Conservation (phyloP, 2,797 vertebrate genomes). For the Gallinago nigripennis region DNA sequence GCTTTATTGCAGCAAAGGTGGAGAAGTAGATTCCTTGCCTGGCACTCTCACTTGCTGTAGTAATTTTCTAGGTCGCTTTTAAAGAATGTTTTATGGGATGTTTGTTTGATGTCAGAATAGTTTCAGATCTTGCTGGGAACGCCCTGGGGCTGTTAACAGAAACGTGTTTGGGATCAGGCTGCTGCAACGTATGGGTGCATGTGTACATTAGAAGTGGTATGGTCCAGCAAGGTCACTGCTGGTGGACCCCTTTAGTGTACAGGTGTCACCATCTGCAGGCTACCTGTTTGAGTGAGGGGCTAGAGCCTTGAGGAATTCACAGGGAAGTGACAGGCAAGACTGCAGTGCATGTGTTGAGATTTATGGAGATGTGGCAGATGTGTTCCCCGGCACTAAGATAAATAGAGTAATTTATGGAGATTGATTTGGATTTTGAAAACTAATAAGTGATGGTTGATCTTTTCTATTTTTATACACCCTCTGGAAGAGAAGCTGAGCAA, state of each 20-base stretch:
- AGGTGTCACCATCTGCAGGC: neutral
- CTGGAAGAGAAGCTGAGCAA: slow-evolving; percentile 1
- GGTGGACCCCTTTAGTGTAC: neutral
- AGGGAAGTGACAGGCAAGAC: neutral
- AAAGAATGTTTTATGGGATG: neutral
- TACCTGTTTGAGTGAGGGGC: neutral
- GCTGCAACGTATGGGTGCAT: rapidly evolving
- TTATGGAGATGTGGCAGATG: neutral
- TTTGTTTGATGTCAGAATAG: neutral
- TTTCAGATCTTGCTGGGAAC: neutral
- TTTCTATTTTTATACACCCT: neutral
- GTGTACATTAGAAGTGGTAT: neutral
- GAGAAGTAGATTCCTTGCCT: neutral
- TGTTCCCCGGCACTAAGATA: neutral
- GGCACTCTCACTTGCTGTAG: neutral
- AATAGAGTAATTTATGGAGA: slow-evolving; percentile 51
- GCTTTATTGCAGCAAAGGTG: neutral
- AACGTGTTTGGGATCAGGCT: neutral
- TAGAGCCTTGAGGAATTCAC: neutral
- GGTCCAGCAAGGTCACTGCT: neutral
- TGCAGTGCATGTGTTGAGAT: neutral
- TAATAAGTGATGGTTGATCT: slow-evolving; percentile 16
- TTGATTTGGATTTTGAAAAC: slow-evolving; percentile 39
- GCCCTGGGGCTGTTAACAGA: neutral
- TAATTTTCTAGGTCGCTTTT: neutral